Evolutionary conservation across 2,113 vertebrate species (phyloP).

Genomic region (Vulpes lagopus): DNA sequence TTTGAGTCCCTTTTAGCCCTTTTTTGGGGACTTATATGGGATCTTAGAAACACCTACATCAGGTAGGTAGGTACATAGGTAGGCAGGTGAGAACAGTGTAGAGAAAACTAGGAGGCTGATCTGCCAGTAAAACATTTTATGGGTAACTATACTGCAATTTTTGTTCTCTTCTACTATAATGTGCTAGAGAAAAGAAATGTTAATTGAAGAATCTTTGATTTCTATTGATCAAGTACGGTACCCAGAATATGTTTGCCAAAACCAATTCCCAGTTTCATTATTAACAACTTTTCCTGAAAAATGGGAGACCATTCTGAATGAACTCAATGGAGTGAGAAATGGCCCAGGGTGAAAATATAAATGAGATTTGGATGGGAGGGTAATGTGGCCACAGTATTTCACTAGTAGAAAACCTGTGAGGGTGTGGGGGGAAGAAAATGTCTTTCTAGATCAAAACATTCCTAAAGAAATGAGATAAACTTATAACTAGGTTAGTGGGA

Average conservation of each 20-base stretch:
- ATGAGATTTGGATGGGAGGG: background rate
- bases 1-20: background rate
- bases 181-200: background rate
- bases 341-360: background rate
- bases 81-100: background rate
- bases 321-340: background rate
- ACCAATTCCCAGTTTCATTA: background rate
- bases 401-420: background rate
- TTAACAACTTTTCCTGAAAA: background rate
- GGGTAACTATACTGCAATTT: background rate
- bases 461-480: background rate
- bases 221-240: background rate
- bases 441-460: slow-evolving; percentile 30
- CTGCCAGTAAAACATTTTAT: background rate
- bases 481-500: slow-evolving; percentile 6
- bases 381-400: background rate
- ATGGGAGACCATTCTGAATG: background rate
- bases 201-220: background rate
- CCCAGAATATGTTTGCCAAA: background rate
- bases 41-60: background rate
- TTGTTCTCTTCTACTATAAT: background rate
- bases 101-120: background rate
- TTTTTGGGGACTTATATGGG: background rate
- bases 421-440: background rate
- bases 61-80: background rate